Base-by-base conservation (phyloP, 2,113 vertebrate genomes). In the Formicarius rufipectus region DNA sequence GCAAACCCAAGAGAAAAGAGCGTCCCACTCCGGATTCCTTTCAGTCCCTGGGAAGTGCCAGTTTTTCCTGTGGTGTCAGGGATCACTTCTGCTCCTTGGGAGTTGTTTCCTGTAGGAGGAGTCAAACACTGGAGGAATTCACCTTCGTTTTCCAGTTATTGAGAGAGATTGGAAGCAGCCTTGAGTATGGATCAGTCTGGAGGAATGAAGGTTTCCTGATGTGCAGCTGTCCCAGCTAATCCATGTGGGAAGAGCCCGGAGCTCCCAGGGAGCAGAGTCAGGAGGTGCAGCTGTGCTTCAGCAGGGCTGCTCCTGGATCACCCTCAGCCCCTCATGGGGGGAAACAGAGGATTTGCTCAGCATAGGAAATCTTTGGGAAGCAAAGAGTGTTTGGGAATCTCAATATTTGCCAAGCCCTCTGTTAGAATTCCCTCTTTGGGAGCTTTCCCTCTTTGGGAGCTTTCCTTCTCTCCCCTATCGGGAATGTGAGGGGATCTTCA, bases 91-190 rank as follows among this genome's bases (percentile, higher is more conserved):
- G 19, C 60, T 40, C 39, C 60, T 23, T 33, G 67, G 23, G 68
- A 76, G 18, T 20, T 42, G n/a, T 74, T 94, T 94, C 90, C 94
- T 83, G 53, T 9, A 3, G 55, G 40, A 78, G 24, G 53, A 62
- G 66, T 45, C 1, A 0, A 4, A 33, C 6, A 2, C 31, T 47
- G 33, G 5, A 5, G 0, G 5, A 59, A n/a, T 87, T 87, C 75
- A 44, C 71, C 27, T 73, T 20, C 47, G 1, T 52, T 77, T 71
- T 42, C 42, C 0, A 0, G 21, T 17, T 58, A 27, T 39, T 68
- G 53, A 28, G 2, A 31, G 69, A 28, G 11, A 31, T 11, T 63
- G 30, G 75, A 68, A 23, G 49, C 72, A 73, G 59, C 35, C 45
- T 62, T 14, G 2, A 58, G 55, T 18, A 4, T 21, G 76, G 68